Evolutionary conservation across 2,797 vertebrate genomes (phyloP).

Genomic region (Monodelphis domestica): DNA sequence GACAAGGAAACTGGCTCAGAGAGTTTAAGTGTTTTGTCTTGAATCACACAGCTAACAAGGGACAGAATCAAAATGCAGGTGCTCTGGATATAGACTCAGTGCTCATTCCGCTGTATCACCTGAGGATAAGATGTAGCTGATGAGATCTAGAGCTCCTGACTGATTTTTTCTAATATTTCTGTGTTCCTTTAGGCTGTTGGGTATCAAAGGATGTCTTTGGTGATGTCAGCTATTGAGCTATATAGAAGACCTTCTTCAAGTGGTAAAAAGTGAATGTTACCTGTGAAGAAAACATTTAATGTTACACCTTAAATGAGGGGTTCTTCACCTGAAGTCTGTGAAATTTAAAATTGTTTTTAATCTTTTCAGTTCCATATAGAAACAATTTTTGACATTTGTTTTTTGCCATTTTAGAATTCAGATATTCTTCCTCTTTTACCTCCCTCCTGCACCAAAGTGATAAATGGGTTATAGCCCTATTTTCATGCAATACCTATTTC

Average conservation of each 20-base stretch:
- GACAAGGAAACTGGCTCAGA: neutral
- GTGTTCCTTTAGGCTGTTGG: neutral
- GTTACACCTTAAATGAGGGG: neutral
- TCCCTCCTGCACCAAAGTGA: too few species aligned
- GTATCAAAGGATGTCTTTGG: neutral
- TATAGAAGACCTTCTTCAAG: neutral
- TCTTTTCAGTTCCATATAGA: too few species aligned
- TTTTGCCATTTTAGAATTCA: too few species aligned
- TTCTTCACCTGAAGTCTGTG: neutral
- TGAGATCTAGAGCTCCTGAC: neutral
- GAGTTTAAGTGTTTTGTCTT: neutral
- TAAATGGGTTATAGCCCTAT: too few species aligned
- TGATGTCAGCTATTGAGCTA: neutral
- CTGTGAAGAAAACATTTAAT: too few species aligned
- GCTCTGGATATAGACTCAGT: neutral
- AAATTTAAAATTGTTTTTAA: too few species aligned
- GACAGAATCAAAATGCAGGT: neutral
- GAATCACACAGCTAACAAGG: neutral
- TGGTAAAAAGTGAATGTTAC: neutral
- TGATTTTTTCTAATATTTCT: neutral
- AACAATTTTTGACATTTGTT: too few species aligned
- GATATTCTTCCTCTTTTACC: too few species aligned
- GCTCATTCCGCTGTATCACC: neutral
- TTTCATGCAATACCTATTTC: too few species aligned
- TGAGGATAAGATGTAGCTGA: neutral